Percentiles rank a stretch among this genome's conserved stretches.
Evolutionary conservation across 2,797 vertebrate species (phyloP).

Genomic region (Iguana delicatissima): DNA sequence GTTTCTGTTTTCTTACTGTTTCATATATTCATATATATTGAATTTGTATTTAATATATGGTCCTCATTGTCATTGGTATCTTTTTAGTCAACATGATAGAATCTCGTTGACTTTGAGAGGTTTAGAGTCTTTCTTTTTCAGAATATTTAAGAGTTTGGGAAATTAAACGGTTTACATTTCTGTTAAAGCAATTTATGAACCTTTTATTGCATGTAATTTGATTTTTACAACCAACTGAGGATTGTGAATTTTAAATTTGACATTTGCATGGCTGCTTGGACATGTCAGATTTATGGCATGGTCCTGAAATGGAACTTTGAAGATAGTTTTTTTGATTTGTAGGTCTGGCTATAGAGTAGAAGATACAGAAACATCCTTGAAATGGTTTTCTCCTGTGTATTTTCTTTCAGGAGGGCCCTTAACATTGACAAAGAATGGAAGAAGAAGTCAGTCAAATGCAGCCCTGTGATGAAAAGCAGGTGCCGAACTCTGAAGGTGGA

Average conservation of each 20-base stretch:
- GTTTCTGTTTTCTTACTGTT: background rate
- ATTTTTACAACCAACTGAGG: background rate
- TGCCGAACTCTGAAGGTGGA: slow-evolving; percentile 72
- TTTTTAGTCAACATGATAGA: background rate
- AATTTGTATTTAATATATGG: background rate
- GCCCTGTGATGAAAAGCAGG: slow-evolving; percentile 72
- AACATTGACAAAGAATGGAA: slow-evolving; percentile 79
- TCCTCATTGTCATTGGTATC: background rate
- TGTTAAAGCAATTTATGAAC: background rate
- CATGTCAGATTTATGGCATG: background rate
- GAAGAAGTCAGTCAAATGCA: slow-evolving; percentile 56
- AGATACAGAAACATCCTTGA: background rate
- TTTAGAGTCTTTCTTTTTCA: background rate
- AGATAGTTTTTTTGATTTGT: rapidly evolving
- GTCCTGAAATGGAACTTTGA: background rate
- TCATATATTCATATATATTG: background rate
- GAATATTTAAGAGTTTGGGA: background rate
- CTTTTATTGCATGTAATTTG: background rate
- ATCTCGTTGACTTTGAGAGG: background rate
- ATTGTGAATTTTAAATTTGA: background rate
- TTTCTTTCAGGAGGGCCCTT: slow-evolving; percentile 52
- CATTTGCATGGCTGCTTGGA: background rate
- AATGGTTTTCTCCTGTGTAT: slow-evolving; percentile 50
- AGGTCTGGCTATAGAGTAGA: background rate
- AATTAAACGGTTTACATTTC: background rate